Evolutionary conservation across 1,140 invertebrate genomes (phyloP).

Genomic region (Drosophila serrata): DNA sequence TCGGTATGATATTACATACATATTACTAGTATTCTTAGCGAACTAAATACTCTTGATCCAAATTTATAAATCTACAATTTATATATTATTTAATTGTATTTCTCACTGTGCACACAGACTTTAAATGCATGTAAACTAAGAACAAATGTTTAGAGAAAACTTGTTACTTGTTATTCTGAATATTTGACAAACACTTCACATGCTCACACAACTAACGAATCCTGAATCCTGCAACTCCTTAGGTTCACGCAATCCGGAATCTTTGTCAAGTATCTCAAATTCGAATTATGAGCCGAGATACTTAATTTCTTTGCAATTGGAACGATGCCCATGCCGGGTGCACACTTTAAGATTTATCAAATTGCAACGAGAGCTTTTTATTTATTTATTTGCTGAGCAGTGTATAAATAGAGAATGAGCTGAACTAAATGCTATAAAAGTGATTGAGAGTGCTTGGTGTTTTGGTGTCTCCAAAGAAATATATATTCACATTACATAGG

Average conservation of each 20-base stretch:
- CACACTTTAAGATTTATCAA: conserved; percentile 29
- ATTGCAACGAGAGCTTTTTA: conserved; percentile 36
- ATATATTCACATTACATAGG: conserved; percentile 91
- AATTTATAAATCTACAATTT: no score
- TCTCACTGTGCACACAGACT: background rate
- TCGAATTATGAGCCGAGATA: conserved; percentile 38
- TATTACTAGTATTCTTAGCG: no score
- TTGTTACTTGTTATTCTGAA: conserved; percentile 75
- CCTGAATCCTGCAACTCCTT: conserved; percentile 4
- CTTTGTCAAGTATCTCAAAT: conserved; percentile 41
- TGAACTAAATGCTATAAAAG: conserved; percentile 42
- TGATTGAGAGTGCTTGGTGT: conserved; percentile 15
- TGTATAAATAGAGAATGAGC: conserved; percentile 56
- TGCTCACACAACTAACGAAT: conserved; percentile 30
- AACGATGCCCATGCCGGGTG: conserved; percentile 27
- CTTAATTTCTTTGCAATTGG: conserved; percentile 31
- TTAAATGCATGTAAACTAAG: conserved; percentile 71
- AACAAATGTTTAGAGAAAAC: conserved; percentile 81
- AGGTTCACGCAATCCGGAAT: conserved; percentile 14
- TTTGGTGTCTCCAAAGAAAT: background rate
- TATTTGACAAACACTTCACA: conserved; percentile 67
- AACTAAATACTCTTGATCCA: no score
- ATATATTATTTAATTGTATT: background rate
- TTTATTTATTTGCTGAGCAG: conserved; percentile 54
- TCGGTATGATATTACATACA: rapidly evolving